These are phyloP conservation scores for Danionella cerebrum DNA, from an alignment of 2,113 vertebrate genomes.

Conservation along the genomic window DNA sequence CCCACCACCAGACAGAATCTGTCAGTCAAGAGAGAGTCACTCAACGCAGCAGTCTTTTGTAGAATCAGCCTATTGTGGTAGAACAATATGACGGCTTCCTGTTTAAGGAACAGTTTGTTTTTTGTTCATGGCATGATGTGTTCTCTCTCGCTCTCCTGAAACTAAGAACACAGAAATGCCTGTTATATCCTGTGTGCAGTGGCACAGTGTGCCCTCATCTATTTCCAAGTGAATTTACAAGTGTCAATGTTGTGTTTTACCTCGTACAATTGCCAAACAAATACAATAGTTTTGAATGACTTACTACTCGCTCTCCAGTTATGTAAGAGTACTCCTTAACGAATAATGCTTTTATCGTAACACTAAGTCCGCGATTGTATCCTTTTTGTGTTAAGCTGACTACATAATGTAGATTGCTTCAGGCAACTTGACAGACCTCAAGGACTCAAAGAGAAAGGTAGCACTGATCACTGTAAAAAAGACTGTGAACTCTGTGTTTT, in stretches of 20 bases:
- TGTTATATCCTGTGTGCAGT: neutral
- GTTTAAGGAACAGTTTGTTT: neutral
- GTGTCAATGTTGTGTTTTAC: neutral
- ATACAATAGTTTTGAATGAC: neutral
- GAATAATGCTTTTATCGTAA: constrained; percentile 26
- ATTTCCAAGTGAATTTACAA: neutral
- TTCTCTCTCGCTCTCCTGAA: neutral
- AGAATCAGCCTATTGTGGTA: neutral
- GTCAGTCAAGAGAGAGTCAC: neutral
- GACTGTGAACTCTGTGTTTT: constrained; percentile 1
- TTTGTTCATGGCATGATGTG: neutral
- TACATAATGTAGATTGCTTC: constrained; percentile 55
- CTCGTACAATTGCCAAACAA: neutral
- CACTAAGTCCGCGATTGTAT: constrained; percentile 55
- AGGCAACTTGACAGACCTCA: constrained; percentile 33
- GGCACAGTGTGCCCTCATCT: neutral
- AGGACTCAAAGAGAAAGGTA: constrained; percentile 39
- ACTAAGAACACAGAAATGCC: neutral
- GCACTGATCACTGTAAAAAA: constrained; percentile 6
- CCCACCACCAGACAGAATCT: neutral
- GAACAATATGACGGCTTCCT: neutral
- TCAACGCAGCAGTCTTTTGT: neutral
- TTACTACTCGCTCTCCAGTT: neutral
- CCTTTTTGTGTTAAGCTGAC: constrained; percentile 54
- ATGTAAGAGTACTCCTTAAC: too few relatives aligned